These are phyloP conservation scores for Struthidea cinerea DNA, from an alignment of 2,113 vertebrate species.

Conservation along the genomic window DNA sequence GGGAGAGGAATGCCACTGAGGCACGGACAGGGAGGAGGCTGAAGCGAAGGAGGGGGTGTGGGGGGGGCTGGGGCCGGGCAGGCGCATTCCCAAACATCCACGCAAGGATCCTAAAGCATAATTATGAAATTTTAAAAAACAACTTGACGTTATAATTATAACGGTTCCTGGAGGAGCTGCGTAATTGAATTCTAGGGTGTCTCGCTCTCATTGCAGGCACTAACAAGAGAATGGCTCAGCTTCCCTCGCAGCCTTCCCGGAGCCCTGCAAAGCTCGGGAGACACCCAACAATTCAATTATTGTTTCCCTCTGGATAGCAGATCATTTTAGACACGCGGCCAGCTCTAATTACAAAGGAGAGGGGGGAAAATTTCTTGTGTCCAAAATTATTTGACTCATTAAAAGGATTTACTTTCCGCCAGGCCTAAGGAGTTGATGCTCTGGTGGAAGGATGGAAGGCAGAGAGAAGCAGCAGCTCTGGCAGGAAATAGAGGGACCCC, in stretches of 20 bases:
- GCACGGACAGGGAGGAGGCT: background rate
- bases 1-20: background rate
- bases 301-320: constrained; percentile 58
- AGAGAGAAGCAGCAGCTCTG: rapidly evolving
- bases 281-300: constrained; percentile 66
- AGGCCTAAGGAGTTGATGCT: background rate
- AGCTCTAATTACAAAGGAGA: constrained; percentile 60
- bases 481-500: background rate
- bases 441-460: background rate
- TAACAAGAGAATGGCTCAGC: constrained; percentile 51
- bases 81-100: background rate
- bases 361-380: constrained; percentile 9
- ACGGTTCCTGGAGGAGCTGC: constrained; percentile 27
- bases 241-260: constrained; percentile 52
- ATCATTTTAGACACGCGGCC: constrained; percentile 57
- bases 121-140: constrained; percentile 67
- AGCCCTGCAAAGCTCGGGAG: constrained; percentile 55
- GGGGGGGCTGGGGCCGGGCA: background rate
- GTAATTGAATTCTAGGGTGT: constrained; percentile 64
- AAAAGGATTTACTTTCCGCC: background rate
- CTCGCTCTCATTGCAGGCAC: constrained; percentile 38
- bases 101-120: constrained; percentile 47
- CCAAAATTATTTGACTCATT: constrained; percentile 57
- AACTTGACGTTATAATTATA: constrained; percentile 63
- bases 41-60: background rate